Evolutionary conservation across 2,888 invertebrate species (phyloP).

Genomic region (Molanna angustata): DNA sequence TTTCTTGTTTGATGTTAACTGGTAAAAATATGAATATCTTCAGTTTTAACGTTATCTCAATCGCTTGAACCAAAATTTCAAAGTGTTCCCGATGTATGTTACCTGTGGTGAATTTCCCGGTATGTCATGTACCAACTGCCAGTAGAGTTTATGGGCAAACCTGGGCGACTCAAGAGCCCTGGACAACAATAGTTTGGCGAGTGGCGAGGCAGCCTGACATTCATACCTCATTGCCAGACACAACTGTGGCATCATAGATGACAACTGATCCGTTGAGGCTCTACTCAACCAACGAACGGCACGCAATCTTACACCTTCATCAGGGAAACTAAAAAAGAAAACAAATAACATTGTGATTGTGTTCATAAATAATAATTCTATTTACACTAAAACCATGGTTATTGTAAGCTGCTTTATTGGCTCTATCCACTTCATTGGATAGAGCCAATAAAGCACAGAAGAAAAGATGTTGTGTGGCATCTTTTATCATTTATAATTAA

Average conservation of each 20-base stretch:
- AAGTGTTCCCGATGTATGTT: no score
- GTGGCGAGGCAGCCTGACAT: constrained; percentile 85
- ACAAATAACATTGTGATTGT: background rate
- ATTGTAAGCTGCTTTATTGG: no score
- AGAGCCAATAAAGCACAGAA: background rate
- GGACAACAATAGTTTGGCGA: constrained; percentile 78
- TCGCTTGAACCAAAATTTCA: no score
- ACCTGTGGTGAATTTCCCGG: constrained; percentile 82
- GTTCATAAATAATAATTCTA: no score
- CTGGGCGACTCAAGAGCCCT: constrained; percentile 82
- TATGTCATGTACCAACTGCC: constrained; percentile 82
- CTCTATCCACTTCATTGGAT: no score
- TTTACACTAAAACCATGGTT: no score
- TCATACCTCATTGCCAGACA: constrained; percentile 88
- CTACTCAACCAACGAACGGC: constrained; percentile 80
- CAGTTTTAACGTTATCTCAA: no score
- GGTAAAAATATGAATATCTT: no score
- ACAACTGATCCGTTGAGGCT: constrained; percentile 83
- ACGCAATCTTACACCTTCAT: constrained; percentile 78
- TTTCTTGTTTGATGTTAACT: no score
- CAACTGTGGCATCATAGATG: constrained; percentile 90
- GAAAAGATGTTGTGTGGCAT: background rate
- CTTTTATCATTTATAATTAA: background rate
- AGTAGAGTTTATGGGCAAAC: constrained; percentile 93
- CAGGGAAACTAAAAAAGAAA: constrained; percentile 73